A percentile compares a stretch with the other conserved stretches of the same genome.
These are phyloP conservation scores for Ibidorhyncha struthersii DNA, from an alignment of 2,113 vertebrate genomes.

Conservation along the genomic window DNA sequence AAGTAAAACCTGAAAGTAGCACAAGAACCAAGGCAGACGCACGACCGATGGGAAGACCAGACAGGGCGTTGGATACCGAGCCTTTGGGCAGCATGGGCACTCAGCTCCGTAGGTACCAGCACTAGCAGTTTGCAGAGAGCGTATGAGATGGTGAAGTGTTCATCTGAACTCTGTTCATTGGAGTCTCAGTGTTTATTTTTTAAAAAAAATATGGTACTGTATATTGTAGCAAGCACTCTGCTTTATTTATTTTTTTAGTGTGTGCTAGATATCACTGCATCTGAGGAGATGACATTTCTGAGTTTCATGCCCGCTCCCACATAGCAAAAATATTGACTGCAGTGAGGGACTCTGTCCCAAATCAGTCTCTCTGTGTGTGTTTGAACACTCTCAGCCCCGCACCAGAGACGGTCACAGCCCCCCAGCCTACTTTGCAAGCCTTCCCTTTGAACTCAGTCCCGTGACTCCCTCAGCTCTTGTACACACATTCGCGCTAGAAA, in stretches of 20 bases:
- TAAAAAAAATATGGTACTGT: background rate
- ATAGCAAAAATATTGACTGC: background rate
- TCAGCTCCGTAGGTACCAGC: background rate
- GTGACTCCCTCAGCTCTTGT: background rate
- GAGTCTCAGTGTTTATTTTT: background rate
- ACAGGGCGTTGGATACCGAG: background rate
- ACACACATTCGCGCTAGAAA: background rate
- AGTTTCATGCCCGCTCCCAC: background rate
- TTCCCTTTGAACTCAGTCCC: background rate
- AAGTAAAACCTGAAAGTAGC: background rate
- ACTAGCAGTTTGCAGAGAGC: background rate
- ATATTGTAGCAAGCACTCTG: background rate
- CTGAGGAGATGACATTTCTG: background rate
- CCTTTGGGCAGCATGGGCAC: accelerated
- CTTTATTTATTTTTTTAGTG: background rate
- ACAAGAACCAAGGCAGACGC: background rate
- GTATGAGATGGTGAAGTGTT: background rate
- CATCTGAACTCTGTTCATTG: background rate
- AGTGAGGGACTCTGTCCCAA: too few relatives aligned
- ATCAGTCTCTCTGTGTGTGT: background rate
- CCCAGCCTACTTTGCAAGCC: background rate
- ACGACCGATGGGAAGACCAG: background rate
- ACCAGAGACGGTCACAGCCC: accelerated
- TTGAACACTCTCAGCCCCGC: background rate
- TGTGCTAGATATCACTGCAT: accelerated